Evolutionary conservation across 2,797 vertebrate genomes (phyloP).

Genomic region (Epinephelus malabaricus): DNA sequence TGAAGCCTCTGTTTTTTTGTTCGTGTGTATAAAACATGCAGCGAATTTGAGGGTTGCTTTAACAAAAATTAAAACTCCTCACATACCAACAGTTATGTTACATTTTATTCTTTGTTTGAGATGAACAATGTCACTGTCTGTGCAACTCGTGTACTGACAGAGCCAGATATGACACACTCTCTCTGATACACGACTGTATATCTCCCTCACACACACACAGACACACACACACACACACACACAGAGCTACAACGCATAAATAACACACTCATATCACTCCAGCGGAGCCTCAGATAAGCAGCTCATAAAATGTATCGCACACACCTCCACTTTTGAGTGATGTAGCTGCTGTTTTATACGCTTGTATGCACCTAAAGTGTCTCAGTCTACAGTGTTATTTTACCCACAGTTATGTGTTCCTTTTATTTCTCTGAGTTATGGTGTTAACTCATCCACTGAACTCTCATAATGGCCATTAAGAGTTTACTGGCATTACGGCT

Average conservation of each 20-base stretch:
- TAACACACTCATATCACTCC: constrained; percentile 26
- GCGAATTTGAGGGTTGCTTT: neutral
- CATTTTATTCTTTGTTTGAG: constrained; percentile 22
- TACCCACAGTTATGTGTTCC: neutral
- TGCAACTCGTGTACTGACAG: constrained; percentile 8
- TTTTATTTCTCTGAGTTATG: constrained; percentile 18
- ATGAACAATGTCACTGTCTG: constrained; percentile 20
- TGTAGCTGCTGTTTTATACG: neutral
- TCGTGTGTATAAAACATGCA: constrained; percentile 5
- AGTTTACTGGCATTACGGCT: constrained; percentile 4
- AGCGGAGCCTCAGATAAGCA: constrained; percentile 26
- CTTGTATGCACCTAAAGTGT: neutral
- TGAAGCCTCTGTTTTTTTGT: constrained; percentile 19
- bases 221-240: neutral
- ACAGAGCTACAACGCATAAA: constrained; percentile 21
- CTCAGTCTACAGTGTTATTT: neutral
- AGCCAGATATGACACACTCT: constrained; percentile 5
- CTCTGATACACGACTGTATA: neutral
- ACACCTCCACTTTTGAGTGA: constrained; percentile 8
- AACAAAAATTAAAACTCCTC: constrained; percentile 18
- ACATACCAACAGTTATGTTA: constrained; percentile 8
- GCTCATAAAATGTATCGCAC: constrained; percentile 13
- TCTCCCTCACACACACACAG: constrained; percentile 3
- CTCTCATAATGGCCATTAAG: constrained; percentile 18
- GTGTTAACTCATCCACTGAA: constrained; percentile 4